Conservation (phyloP, 2,888 invertebrate species). For the Trisateles emortualis region DNA sequence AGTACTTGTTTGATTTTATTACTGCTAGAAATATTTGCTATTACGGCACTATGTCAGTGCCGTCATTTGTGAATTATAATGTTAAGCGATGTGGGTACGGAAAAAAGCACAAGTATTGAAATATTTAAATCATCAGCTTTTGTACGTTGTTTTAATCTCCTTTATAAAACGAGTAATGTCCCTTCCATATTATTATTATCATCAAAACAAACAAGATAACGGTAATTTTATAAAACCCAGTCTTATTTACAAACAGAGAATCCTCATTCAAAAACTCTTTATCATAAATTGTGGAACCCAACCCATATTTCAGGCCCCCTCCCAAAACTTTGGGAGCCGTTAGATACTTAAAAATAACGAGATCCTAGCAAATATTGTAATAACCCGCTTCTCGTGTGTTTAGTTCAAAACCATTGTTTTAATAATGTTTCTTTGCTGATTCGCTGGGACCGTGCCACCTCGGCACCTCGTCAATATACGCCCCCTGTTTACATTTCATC, state of each 20-base stretch:
- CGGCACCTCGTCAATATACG: conserved; percentile 61
- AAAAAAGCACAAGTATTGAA: too few species aligned
- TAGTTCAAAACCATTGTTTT: conserved; percentile 72
- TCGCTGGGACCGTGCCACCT: conserved; percentile 44
- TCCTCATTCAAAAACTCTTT: conserved; percentile 49
- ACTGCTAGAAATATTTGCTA: too few species aligned
- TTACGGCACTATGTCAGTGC: too few species aligned
- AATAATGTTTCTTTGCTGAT: conserved; percentile 76
- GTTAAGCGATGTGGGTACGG: too few species aligned
- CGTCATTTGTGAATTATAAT: too few species aligned
- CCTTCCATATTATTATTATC: conserved; percentile 18
- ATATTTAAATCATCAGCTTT: too few species aligned
- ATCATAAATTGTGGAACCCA: conserved; percentile 46
- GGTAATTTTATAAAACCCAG: conserved; percentile 29
- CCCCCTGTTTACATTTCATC: conserved; percentile 70
- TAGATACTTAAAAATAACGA: conserved; percentile 87
- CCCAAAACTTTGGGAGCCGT: conserved; percentile 71
- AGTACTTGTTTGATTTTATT: too few species aligned
- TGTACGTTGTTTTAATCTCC: too few species aligned
- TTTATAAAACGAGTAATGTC: conserved; percentile 2
- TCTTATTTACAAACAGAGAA: conserved; percentile 43
- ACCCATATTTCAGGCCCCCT: conserved; percentile 44
- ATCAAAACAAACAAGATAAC: conserved; percentile 25
- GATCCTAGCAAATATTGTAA: conserved; percentile 85
- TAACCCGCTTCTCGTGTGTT: conserved; percentile 67